phyloP scores from a whole-genome alignment of 1,140 invertebrate species.

The Marisa cornuarietis region DNA sequence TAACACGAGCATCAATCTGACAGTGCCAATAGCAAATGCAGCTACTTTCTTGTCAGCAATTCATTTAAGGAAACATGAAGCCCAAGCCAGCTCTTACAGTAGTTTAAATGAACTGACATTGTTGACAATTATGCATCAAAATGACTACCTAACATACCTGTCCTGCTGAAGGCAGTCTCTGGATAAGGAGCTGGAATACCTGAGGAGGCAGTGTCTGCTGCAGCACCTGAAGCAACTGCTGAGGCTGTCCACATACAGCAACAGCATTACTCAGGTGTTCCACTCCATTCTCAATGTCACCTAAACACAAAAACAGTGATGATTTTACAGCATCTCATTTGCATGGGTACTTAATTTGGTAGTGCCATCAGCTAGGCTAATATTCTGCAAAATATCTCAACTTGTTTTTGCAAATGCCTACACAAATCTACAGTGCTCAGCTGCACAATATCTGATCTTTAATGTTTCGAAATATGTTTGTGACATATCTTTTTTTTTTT shows the following conservation, averaged over 20 bases:
- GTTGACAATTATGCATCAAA: no score
- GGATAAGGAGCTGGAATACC: conserved; percentile 87
- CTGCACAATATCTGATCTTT: background rate
- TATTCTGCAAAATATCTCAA: background rate
- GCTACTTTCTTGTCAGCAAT: no score
- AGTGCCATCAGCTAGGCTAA: background rate
- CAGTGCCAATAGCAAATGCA: no score
- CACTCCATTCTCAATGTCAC: conserved; percentile 88
- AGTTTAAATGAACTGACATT: no score
- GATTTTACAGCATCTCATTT: background rate
- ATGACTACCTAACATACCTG: conserved; percentile 57
- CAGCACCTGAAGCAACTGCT: conserved; percentile 91
- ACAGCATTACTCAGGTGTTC: conserved; percentile 95
- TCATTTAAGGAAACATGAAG: no score
- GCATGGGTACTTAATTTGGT: background rate
- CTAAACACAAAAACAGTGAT: conserved; percentile 37
- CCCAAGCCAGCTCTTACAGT: no score
- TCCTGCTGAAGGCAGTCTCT: conserved; percentile 78
- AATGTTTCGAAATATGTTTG: background rate
- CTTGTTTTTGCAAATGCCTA: background rate
- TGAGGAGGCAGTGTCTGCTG: conserved; percentile 92
- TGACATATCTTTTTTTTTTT: no score
- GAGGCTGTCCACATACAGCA: conserved; percentile 94
- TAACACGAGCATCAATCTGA: no score
- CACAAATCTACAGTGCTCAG: background rate